Evolutionary conservation across 2,113 vertebrate genomes (phyloP).

Genomic region (Galeopterus variegatus): DNA sequence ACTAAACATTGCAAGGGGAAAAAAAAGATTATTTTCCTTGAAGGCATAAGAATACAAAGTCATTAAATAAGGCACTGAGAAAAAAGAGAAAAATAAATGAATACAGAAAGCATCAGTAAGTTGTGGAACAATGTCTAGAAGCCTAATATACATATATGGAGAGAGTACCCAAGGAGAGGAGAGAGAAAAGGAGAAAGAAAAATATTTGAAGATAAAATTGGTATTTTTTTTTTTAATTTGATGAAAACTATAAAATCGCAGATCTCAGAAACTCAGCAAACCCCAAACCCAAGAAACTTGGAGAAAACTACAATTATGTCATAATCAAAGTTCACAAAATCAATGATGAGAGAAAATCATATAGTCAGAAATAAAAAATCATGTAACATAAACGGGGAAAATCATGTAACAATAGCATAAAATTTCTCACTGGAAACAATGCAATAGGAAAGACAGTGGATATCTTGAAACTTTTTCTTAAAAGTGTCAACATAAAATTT

Average conservation of each 20-base stretch:
- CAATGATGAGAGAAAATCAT: background rate
- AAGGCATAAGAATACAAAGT: background rate
- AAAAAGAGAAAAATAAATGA: background rate
- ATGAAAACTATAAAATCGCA: background rate
- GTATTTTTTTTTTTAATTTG: background rate
- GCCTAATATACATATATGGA: too few species aligned
- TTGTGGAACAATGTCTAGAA: background rate
- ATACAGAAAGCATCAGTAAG: background rate
- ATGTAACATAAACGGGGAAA: background rate
- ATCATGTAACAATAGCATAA: background rate
- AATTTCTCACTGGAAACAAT: background rate
- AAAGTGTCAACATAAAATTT: background rate
- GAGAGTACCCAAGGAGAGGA: background rate
- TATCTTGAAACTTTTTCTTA: background rate
- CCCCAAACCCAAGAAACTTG: background rate
- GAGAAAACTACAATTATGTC: background rate
- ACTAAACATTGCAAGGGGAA: background rate
- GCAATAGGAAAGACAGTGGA: background rate
- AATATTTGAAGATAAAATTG: background rate
- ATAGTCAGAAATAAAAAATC: background rate
- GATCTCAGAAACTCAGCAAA: background rate
- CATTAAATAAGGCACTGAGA: background rate
- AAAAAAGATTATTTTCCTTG: background rate
- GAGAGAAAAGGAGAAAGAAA: background rate
- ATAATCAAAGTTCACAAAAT: background rate